Conservation (phyloP, 2,113 vertebrate genomes). For the Corydoras maculifer region DNA sequence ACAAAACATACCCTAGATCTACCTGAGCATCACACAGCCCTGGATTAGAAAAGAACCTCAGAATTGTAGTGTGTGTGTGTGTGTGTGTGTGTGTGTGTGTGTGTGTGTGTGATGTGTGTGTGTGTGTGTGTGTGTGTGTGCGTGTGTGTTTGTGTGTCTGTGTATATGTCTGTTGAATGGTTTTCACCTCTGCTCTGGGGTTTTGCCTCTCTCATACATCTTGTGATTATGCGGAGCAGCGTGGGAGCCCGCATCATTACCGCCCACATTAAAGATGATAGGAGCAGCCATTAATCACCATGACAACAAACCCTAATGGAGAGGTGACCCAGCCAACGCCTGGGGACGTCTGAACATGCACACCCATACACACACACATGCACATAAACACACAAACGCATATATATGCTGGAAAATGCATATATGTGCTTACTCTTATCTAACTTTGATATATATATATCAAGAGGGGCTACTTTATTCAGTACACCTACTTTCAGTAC, state of each 20-base stretch:
- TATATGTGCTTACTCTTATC: slow-evolving; percentile 98
- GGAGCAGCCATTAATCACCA: slow-evolving; percentile 99
- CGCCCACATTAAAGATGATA: slow-evolving; percentile 99
- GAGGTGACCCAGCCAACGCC: slow-evolving; percentile 88
- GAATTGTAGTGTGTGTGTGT: background rate
- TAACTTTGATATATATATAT: slow-evolving; percentile 67
- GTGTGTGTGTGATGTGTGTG: slow-evolving; percentile 68
- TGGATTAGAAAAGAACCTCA: background rate
- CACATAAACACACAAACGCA: slow-evolving; percentile 20
- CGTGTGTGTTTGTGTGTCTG: slow-evolving; percentile 84
- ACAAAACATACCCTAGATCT: no score
- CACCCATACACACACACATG: slow-evolving; percentile 13
- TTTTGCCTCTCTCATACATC: slow-evolving; percentile 97
- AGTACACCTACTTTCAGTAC: no score
- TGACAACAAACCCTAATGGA: slow-evolving; percentile 99
- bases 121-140: slow-evolving; percentile 86
- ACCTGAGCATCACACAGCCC: no score
- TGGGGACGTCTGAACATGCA: slow-evolving; percentile 74
- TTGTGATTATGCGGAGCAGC: slow-evolving; percentile 94
- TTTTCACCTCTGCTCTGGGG: slow-evolving; percentile 99
- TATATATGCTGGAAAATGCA: slow-evolving; percentile 60
- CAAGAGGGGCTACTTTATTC: no score
- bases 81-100: slow-evolving; percentile 78
- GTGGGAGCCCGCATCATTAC: slow-evolving; percentile 97
- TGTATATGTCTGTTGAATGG: slow-evolving; percentile 97